These are phyloP conservation scores for Drosophila mojavensis DNA, from an alignment of 1,140 invertebrate species.

Conservation along the genomic window DNA sequence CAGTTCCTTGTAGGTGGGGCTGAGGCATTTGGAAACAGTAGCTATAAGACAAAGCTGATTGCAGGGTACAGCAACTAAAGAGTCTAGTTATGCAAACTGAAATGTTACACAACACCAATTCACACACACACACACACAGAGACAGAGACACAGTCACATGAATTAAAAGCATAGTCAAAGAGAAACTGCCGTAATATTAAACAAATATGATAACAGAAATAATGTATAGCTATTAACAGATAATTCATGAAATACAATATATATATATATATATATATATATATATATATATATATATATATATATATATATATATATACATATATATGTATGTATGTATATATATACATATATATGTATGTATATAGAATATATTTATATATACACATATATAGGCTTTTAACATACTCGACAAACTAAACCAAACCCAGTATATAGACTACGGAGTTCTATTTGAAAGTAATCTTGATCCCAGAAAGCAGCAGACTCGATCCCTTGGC, in stretches of 20 bases:
- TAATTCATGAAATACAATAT: conserved; percentile 24
- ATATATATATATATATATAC: no score
- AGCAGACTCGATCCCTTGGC: not conserved
- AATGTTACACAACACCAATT: conserved; percentile 4
- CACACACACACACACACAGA: conserved; percentile 3
- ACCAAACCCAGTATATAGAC: conserved; percentile 1
- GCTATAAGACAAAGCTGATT: no score
- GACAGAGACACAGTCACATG: conserved; percentile 1
- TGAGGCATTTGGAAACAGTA: no score
- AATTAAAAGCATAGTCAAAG: conserved; percentile 50
- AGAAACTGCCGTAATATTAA: conserved; percentile 72
- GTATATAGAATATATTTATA: no score
- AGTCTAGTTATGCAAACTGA: no score
- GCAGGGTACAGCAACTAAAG: no score
- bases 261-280: conserved; percentile 6
- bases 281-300: no score
- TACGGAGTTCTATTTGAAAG: conserved; percentile 3
- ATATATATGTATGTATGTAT: no score
- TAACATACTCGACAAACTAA: no score
- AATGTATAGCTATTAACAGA: conserved; percentile 53
- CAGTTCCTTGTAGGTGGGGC: no score
- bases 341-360: no score
- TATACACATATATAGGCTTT: no score
- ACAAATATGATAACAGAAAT: conserved; percentile 14
- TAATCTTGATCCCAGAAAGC: not conserved